phyloP scores from a whole-genome alignment of 1,140 invertebrate genomes.

The Cydia amplana region DNA sequence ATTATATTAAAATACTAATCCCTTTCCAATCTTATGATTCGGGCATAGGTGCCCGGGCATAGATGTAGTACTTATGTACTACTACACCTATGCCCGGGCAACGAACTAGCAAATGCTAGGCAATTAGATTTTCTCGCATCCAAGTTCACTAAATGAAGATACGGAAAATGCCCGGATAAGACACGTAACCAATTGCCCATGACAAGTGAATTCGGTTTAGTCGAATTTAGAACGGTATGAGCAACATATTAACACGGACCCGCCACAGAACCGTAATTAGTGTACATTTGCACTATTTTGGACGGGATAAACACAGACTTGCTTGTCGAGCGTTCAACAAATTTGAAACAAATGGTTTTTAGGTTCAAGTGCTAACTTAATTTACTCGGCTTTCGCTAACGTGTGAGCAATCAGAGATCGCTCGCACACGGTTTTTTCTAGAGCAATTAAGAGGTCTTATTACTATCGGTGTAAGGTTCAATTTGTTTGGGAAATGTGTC shows the following conservation, averaged over 20 bases:
- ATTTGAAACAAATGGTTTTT: slow-evolving; percentile 72
- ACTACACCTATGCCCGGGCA: too few species aligned
- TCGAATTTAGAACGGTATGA: slow-evolving; percentile 60
- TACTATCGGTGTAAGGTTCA: neutral
- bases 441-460: slow-evolving; percentile 12
- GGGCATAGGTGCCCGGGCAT: too few species aligned
- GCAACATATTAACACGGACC: slow-evolving; percentile 65
- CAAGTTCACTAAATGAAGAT: neutral
- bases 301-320: slow-evolving; percentile 74
- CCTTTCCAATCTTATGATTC: too few species aligned
- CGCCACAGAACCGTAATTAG: slow-evolving; percentile 69
- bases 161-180: slow-evolving; percentile 6
- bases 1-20: too few species aligned
- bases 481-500: neutral
- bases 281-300: slow-evolving; percentile 74
- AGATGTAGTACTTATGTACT: too few species aligned
- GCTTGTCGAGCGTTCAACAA: slow-evolving; percentile 65
- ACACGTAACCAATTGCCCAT: slow-evolving; percentile 18
- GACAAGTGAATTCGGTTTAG: slow-evolving; percentile 41
- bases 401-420: slow-evolving; percentile 64
- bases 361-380: slow-evolving; percentile 71
- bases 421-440: slow-evolving; percentile 42
- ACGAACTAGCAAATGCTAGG: too few species aligned
- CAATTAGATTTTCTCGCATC: too few species aligned
- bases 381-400: slow-evolving; percentile 76